Evolutionary conservation across 2,797 vertebrate species (phyloP), one percentile per base, ranked within the genome.

Genomic region (Malacoctenus gilli): DNA sequence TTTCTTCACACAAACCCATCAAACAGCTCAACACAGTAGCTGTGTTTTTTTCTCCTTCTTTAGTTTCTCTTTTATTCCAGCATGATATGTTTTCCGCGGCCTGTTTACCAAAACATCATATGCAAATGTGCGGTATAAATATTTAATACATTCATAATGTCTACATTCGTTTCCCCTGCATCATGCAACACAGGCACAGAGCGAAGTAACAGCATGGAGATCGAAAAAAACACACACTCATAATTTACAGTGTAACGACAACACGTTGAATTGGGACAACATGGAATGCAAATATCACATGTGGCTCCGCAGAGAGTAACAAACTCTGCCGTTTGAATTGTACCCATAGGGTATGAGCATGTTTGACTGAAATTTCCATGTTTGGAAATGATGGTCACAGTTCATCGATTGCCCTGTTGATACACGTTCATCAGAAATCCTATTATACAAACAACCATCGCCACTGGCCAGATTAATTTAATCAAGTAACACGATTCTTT

Each of bases 301-400:
- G 8, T 34, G 19, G 18, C 59, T 58, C 22, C 18, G 63, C 47
- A 49, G 21, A 36, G 5, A 46, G 19, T 35, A 41, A 48, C 23
- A 54, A 43, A 57, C 57, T 60, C 9, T 21, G 36, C 35, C 15
- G 52, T 19, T 53, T 10, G 22, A 25, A 39, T 61, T 82, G 59
- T 85, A 88, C 85, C 87, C 86, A 70, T 44, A 3, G 84, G 85
- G 80, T 82, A 83, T 76, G 22, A 56, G 47, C 25, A 41, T 56
- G 25, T 9, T 28, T n/a, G 20, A 5, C 40, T 37, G 15, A 37
- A 4, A 55, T 68, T 68, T 37, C 59, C 65, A 41, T 35, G 2
- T 46, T 61, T 65, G 64, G 49, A 83, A 79, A 68, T 53, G 1
- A 4, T 58, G 14, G 4, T 4, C 8, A 50, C 5, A 21, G 41